Percentiles rank a stretch among this genome's conserved stretches.
These are phyloP conservation scores for Bergia sp. DNA, from an alignment of 92 coral and sea anemone genomes.

Conservation along the genomic window DNA sequence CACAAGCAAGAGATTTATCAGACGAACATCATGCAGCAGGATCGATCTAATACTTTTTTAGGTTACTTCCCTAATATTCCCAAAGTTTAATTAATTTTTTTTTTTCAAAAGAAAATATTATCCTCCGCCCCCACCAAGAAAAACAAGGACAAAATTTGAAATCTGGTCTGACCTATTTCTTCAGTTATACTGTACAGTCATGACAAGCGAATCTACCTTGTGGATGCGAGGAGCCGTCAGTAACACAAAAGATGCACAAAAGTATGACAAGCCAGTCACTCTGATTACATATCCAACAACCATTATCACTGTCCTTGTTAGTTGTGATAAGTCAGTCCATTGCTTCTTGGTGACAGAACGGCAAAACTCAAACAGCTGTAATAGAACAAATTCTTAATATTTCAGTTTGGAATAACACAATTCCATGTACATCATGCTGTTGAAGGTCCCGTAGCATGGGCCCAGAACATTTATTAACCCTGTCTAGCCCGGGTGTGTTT, in stretches of 20 bases:
- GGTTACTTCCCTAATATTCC: too few species aligned
- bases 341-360: slow-evolving; percentile 61
- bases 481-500: too few species aligned
- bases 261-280: slow-evolving; percentile 68
- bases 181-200: background rate
- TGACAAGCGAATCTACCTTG: slow-evolving; percentile 57
- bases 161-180: background rate
- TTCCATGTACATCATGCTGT: too few species aligned
- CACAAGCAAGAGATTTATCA: too few species aligned
- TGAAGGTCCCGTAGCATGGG: background rate
- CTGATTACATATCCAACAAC: slow-evolving; percentile 55
- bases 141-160: too few species aligned
- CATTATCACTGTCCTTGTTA: slow-evolving; percentile 50
- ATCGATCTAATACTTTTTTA: too few species aligned
- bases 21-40: too few species aligned
- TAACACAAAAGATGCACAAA: slow-evolving; percentile 71
- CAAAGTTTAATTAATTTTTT: too few species aligned
- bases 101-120: too few species aligned
- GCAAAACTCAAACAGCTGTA: slow-evolving; percentile 60
- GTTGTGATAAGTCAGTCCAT: slow-evolving; percentile 59
- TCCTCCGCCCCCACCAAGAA: too few species aligned
- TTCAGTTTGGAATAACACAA: background rate
- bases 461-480: too few species aligned
- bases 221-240: slow-evolving; percentile 70
- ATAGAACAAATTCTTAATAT: background rate